A percentile compares a stretch with the other conserved stretches of the same genome.
phyloP scores from a whole-genome alignment of 1,140 invertebrate species.

The Meloidogyne hapla region DNA sequence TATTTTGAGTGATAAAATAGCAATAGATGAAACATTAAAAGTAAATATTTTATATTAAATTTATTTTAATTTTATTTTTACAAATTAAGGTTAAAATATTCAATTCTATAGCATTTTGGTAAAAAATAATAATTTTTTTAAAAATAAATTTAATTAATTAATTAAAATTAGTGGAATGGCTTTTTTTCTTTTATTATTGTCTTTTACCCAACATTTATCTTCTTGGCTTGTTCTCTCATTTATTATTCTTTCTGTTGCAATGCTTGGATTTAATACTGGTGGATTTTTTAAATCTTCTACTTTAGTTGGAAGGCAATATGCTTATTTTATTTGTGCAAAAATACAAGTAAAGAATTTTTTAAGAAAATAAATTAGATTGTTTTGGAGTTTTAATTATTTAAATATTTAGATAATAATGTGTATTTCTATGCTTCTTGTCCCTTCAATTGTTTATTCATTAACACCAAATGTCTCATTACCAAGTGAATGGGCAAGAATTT shows the following conservation, averaged over 20 bases:
- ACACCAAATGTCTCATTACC: slow-evolving; percentile 25
- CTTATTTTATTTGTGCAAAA: slow-evolving; percentile 40
- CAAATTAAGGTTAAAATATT: slow-evolving; percentile 46
- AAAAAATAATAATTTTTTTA: not conserved
- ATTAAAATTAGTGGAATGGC: slow-evolving; percentile 38
- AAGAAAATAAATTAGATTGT: not conserved
- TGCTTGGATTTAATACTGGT: slow-evolving; percentile 53
- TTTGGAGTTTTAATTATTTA: slow-evolving; percentile 5
- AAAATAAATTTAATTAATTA: slow-evolving; percentile 10
- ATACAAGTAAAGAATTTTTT: slow-evolving; percentile 19
- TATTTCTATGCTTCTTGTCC: slow-evolving; percentile 32
- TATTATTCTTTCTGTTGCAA: slow-evolving; percentile 30
- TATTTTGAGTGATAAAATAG: slow-evolving; percentile 41
- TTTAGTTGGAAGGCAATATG: slow-evolving; percentile 50
- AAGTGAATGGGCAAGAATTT: slow-evolving; percentile 27
- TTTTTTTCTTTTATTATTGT: slow-evolving; percentile 40
- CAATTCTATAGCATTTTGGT: slow-evolving; percentile 49
- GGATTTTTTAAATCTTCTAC: slow-evolving; percentile 54
- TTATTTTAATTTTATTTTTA: not conserved
- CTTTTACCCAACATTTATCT: slow-evolving; percentile 6
- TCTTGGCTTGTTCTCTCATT: slow-evolving; percentile 21
- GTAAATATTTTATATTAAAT: slow-evolving; percentile 11
- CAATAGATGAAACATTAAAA: slow-evolving; percentile 28
- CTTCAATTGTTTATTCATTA: slow-evolving; percentile 30
- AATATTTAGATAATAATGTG: slow-evolving; percentile 40